Conservation (phyloP, 2,797 vertebrate species). For the Propithecus perrieri region DNA sequence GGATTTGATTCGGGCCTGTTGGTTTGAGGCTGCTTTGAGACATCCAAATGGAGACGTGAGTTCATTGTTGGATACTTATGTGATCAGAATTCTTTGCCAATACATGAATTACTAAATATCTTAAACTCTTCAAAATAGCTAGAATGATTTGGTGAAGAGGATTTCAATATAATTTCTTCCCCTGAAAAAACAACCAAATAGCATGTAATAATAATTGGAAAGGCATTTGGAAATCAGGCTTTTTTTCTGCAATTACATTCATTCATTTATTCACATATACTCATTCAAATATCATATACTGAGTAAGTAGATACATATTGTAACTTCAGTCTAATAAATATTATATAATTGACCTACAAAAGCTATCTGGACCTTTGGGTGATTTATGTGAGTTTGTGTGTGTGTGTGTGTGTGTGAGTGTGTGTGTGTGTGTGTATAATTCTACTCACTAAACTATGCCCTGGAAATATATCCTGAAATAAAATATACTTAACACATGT, state of each 20-base stretch:
- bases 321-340: not conserved
- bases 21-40: not conserved
- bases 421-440: not conserved
- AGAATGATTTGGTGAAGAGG: not conserved
- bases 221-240: not conserved
- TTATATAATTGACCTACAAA: not conserved
- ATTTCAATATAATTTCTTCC: not conserved
- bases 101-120: not conserved
- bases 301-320: not conserved
- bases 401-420: not conserved
- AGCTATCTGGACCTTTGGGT: not conserved
- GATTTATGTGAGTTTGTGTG: not conserved
- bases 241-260: not conserved
- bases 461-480: not conserved
- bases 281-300: not conserved
- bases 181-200: not conserved
- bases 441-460: not conserved
- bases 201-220: not conserved
- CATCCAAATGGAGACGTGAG: not conserved
- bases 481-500: not conserved
- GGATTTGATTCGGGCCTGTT: not conserved
- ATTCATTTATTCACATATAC: not conserved
- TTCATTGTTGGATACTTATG: not conserved
- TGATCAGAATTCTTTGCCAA: not conserved
- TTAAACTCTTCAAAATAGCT: not conserved